Evolutionary conservation across 2,888 invertebrate genomes (phyloP).

Genomic region (Ceraclea dissimilis): DNA sequence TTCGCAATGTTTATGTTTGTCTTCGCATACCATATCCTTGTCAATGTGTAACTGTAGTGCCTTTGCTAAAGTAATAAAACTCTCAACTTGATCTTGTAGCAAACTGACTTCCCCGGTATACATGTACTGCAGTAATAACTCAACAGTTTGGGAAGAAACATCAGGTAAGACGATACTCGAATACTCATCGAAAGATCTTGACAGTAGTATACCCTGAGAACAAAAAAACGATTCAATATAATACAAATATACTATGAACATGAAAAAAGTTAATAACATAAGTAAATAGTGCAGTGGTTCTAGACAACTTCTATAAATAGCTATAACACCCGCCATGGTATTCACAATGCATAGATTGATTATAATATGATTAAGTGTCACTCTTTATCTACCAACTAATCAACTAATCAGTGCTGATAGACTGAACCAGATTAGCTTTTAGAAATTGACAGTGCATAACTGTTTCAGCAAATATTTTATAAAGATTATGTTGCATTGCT

Average conservation of each 20-base stretch:
- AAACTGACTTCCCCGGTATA: constrained; percentile 60
- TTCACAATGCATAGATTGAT: too few relatives aligned
- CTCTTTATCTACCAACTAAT: too few relatives aligned
- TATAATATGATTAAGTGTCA: too few relatives aligned
- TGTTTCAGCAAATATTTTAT: too few relatives aligned
- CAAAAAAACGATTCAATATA: not conserved
- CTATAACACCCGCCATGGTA: too few relatives aligned
- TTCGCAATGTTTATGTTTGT: not conserved
- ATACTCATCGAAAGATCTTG: constrained; percentile 44
- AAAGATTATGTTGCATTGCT: too few relatives aligned
- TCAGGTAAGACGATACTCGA: constrained; percentile 54
- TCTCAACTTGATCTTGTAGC: constrained; percentile 47
- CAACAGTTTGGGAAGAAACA: constrained; percentile 53
- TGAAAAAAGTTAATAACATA: not conserved
- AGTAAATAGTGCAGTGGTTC: too few relatives aligned
- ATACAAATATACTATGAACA: not conserved
- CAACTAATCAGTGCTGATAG: too few relatives aligned
- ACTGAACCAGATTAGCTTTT: too few relatives aligned
- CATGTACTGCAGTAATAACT: constrained; percentile 57
- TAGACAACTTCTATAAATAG: too few relatives aligned
- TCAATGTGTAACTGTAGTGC: constrained; percentile 41
- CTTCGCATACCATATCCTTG: constrained; percentile 13
- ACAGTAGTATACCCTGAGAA: constrained; percentile 35
- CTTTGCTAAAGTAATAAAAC: constrained; percentile 52
- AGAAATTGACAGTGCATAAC: too few relatives aligned